Evolutionary conservation across 35 echinoderm and acorn worm species (phyloP).

Genomic region (Nesometra sesokonis): DNA sequence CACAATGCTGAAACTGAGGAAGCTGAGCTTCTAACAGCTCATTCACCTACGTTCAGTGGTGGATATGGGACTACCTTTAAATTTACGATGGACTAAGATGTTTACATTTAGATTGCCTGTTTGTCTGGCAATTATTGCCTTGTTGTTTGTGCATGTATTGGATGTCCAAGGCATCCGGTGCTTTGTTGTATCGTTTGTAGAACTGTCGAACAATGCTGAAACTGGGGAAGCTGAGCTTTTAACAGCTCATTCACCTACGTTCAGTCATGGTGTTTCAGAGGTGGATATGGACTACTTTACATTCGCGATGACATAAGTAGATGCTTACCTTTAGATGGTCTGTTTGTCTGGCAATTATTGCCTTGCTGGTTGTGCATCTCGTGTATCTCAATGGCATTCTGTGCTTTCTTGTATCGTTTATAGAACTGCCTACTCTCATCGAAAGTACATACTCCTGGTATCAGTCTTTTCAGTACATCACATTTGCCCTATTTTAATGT

Average conservation of each 20-base stretch:
- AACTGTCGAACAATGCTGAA: no score
- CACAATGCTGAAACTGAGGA: no score
- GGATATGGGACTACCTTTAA: no score
- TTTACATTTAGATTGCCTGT: not conserved
- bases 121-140: no score
- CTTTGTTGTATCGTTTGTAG: conserved; percentile 73
- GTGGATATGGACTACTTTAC: no score
- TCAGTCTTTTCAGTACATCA: conserved; percentile 80
- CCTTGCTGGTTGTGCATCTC: conserved; percentile 30
- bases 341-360: not conserved
- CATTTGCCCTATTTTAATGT: conserved; percentile 65
- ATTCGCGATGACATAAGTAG: no score
- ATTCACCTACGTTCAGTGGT: no score
- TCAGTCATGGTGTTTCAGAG: no score
- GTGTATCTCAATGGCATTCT: conserved; percentile 59
- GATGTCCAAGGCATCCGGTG: conserved; percentile 60
- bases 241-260: no score
- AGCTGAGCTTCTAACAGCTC: no score
- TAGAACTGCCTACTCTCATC: conserved; percentile 38
- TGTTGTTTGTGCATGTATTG: conserved; percentile 31
- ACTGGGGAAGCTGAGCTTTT: no score
- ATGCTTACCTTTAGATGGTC: not conserved
- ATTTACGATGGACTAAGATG: no score
- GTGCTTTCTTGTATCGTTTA: conserved; percentile 79
- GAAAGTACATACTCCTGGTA: conserved; percentile 42